Conservation (phyloP, 2,113 vertebrate genomes). For the Leucoraja erinaceus region DNA sequence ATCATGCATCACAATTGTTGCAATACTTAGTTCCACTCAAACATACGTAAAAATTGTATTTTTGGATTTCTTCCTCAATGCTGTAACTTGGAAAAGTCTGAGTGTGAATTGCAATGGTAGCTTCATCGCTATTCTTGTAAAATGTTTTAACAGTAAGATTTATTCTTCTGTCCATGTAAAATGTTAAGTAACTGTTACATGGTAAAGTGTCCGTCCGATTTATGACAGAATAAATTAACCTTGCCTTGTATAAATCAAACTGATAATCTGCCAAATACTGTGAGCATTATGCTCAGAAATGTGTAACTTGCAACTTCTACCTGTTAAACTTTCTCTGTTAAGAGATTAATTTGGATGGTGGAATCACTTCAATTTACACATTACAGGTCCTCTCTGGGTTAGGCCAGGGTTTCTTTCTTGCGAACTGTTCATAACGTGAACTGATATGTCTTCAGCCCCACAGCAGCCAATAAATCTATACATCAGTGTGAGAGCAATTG, state of each 20-base stretch:
- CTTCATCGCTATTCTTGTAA: background rate
- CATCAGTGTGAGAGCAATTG: too few relatives aligned
- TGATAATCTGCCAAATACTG: background rate
- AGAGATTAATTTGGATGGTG: background rate
- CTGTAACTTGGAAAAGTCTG: background rate
- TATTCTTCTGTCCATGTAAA: background rate
- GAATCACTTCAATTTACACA: background rate
- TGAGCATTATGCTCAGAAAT: constrained; percentile 4
- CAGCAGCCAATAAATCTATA: too few relatives aligned
- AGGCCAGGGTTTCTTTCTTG: too few relatives aligned
- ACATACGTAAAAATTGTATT: background rate
- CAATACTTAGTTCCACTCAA: background rate
- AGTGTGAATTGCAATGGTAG: background rate
- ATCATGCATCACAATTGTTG: background rate
- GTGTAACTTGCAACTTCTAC: background rate
- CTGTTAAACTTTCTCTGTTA: background rate
- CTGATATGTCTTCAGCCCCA: too few relatives aligned
- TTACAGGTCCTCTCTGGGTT: too few relatives aligned
- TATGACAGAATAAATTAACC: too few relatives aligned
- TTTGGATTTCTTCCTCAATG: background rate
- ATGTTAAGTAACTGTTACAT: background rate
- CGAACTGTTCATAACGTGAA: too few relatives aligned
- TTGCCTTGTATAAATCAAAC: constrained; percentile 18
- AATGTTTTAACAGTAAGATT: background rate
- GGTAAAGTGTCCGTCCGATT: background rate